Percentiles rank a stretch among this genome's conserved stretches.
Evolutionary conservation across 2,888 invertebrate genomes (phyloP).

Genomic region (Brachyptera risi): DNA sequence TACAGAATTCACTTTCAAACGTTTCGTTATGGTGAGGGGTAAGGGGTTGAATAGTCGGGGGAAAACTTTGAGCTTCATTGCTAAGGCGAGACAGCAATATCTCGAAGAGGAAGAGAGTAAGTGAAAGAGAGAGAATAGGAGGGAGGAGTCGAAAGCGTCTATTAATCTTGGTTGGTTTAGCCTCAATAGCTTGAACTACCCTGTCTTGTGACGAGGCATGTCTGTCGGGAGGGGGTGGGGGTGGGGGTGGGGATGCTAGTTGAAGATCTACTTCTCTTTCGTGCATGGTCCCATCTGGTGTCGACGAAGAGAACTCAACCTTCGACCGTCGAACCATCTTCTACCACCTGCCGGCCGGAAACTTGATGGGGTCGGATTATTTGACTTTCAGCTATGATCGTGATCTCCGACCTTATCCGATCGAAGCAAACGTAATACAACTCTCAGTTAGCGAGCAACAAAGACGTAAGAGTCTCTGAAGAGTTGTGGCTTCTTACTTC

Average conservation of each 20-base stretch:
- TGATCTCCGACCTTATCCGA: background rate
- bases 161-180: slow-evolving; percentile 9
- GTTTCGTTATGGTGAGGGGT: background rate
- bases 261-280: background rate
- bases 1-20: background rate
- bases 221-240: no score
- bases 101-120: background rate
- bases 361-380: background rate
- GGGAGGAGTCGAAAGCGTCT: background rate
- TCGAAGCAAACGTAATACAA: no score
- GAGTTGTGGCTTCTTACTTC: no score
- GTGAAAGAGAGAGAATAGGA: background rate
- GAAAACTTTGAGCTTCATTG: background rate
- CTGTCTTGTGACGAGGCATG: background rate
- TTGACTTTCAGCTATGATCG: slow-evolving; percentile 3
- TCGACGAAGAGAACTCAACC: background rate
- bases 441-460: no score
- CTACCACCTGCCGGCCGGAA: background rate
- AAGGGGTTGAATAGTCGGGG: no score
- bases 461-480: no score
- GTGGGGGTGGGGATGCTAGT: background rate
- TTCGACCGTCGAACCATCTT: background rate
- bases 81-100: background rate
- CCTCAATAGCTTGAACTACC: background rate
- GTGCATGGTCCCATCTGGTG: background rate